Evolutionary conservation across 2,888 invertebrate species (phyloP).

Genomic region (Xylophagus ater): DNA sequence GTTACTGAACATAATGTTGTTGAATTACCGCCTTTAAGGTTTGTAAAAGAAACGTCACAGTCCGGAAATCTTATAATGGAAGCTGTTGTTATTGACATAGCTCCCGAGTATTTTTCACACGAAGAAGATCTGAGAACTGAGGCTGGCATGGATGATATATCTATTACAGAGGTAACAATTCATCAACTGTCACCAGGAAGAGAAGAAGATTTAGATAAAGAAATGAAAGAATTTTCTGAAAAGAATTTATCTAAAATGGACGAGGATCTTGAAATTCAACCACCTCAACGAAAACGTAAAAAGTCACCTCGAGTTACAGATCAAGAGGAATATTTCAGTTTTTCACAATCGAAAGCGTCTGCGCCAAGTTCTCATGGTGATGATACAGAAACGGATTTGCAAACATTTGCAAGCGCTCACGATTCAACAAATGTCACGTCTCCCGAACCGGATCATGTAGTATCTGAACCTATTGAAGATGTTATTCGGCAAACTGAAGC

Average conservation of each 20-base stretch:
- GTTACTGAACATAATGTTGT: constrained; percentile 74
- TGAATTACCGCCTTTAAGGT: constrained; percentile 75
- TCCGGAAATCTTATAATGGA: constrained; percentile 83
- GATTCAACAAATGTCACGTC: constrained; percentile 43
- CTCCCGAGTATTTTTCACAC: constrained; percentile 69
- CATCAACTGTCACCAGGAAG: constrained; percentile 44
- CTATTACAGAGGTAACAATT: constrained; percentile 63
- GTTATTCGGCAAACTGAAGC: constrained; percentile 23
- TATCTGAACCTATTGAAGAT: constrained; percentile 17
- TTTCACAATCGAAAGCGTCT: constrained; percentile 47
- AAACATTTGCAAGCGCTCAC: constrained; percentile 55
- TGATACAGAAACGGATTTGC: constrained; percentile 53
- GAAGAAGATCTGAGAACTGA: constrained; percentile 76
- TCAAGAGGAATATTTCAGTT: constrained; percentile 54
- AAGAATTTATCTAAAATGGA: constrained; percentile 40
- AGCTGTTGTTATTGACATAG: constrained; percentile 81
- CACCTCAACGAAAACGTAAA: constrained; percentile 44
- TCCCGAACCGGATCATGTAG: constrained; percentile 35
- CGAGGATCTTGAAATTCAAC: constrained; percentile 46
- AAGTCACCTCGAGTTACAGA: constrained; percentile 55
- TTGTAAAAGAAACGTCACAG: constrained; percentile 80
- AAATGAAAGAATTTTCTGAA: constrained; percentile 40
- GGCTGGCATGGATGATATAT: constrained; percentile 76
- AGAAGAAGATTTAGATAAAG: constrained; percentile 40
- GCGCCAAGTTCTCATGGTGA: constrained; percentile 44